Conservation (phyloP, 2,113 vertebrate genomes). For the Centropus unirufus region DNA sequence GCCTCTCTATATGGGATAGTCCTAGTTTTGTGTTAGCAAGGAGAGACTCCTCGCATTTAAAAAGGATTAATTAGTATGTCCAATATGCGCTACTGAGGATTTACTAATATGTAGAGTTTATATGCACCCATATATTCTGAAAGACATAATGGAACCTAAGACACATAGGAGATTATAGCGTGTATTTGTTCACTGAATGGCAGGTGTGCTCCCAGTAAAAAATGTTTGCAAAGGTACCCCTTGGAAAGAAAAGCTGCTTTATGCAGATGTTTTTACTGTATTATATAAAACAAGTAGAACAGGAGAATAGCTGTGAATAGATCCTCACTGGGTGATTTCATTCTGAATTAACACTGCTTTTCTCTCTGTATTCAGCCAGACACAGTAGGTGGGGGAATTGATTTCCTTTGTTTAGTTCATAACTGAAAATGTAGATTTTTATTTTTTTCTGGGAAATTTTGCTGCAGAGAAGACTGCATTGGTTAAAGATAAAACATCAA, state of each 20-base stretch:
- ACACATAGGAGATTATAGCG: not conserved
- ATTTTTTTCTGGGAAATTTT: not conserved
- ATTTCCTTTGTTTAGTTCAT: conserved; percentile 24
- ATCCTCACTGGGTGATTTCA: not conserved
- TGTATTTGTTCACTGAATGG: not conserved
- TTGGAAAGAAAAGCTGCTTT: not conserved
- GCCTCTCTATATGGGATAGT: not conserved
- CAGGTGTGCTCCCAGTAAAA: not conserved
- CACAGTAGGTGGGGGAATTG: not conserved
- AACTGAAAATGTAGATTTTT: not conserved
- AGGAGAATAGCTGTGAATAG: not conserved
- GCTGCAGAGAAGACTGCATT: not conserved
- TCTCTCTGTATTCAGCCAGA: not conserved
- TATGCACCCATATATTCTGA: not conserved
- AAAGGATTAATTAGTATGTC: not conserved
- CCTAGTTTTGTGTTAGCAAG: not conserved
- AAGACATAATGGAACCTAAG: not conserved
- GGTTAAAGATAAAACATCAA: not conserved
- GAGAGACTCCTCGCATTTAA: not conserved
- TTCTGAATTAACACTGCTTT: conserved; percentile 30
- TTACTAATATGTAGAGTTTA: not conserved
- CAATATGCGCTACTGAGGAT: not conserved
- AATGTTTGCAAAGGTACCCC: not conserved
- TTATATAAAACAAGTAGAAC: not conserved
- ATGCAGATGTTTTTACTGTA: not conserved